Evolutionary conservation across 2,113 vertebrate genomes (phyloP).

Genomic region (Brachionichthys hirsutus): DNA sequence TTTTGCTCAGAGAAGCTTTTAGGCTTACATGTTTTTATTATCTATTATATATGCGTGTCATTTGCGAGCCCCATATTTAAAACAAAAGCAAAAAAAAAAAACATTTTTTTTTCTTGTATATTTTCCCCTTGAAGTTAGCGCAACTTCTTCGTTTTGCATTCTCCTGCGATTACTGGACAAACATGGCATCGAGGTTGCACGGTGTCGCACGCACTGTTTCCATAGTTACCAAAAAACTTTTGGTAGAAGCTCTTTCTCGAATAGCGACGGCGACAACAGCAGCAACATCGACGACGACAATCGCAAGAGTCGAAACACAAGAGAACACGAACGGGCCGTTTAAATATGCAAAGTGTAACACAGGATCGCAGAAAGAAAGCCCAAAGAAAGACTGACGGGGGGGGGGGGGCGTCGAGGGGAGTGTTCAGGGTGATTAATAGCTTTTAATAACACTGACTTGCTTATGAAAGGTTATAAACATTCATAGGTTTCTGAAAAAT

Average conservation of each 20-base stretch:
- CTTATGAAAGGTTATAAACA: slow-evolving; percentile 72
- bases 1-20: slow-evolving; percentile 64
- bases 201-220: slow-evolving; percentile 50
- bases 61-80: slow-evolving; percentile 75
- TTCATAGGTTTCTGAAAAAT: slow-evolving; percentile 65
- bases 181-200: slow-evolving; percentile 60
- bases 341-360: slow-evolving; percentile 81
- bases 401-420: not conserved
- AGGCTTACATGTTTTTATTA: slow-evolving; percentile 65
- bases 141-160: slow-evolving; percentile 71
- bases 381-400: slow-evolving; percentile 26
- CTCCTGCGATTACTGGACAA: slow-evolving; percentile 53
- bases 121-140: slow-evolving; percentile 71
- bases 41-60: slow-evolving; percentile 62
- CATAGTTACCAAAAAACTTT: slow-evolving; percentile 52
- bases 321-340: slow-evolving; percentile 72
- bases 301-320: slow-evolving; percentile 68
- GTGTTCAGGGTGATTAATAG: slow-evolving; percentile 33
- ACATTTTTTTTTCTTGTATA: slow-evolving; percentile 49
- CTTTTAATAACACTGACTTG: slow-evolving; percentile 69
- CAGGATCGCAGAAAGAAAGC: slow-evolving; percentile 70
- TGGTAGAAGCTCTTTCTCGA: slow-evolving; percentile 79
- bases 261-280: slow-evolving; percentile 70
- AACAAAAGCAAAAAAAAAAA: slow-evolving; percentile 60
- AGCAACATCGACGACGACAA: slow-evolving; percentile 72